These are phyloP conservation scores for Morone chrysops DNA, from an alignment of 2,113 vertebrate species.

Conservation along the genomic window DNA sequence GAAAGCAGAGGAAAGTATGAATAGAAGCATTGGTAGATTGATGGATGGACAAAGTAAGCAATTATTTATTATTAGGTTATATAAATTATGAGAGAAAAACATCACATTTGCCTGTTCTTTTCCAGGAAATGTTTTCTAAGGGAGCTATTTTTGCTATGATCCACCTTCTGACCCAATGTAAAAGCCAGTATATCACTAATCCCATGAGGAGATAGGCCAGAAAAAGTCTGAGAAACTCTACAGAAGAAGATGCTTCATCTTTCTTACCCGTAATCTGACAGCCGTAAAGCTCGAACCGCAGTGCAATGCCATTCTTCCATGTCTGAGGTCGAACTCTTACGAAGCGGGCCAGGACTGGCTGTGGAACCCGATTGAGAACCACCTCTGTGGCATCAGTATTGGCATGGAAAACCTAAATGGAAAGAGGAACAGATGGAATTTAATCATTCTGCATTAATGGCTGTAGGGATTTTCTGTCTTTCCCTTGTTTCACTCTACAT, in stretches of 20 bases:
- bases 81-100: slow-evolving; percentile 6
- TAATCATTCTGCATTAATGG: background rate
- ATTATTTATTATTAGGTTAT: slow-evolving; percentile 38
- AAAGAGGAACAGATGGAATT: slow-evolving; percentile 18
- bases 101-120: background rate
- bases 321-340: slow-evolving; percentile 93
- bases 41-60: slow-evolving; percentile 32
- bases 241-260: background rate
- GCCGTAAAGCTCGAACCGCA: slow-evolving; percentile 95
- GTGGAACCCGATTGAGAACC: slow-evolving; percentile 93
- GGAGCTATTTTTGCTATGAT: slow-evolving; percentile 43
- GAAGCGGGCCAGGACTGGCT: slow-evolving; percentile 92
- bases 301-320: slow-evolving; percentile 93
- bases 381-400: slow-evolving; percentile 93
- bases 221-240: slow-evolving; percentile 35
- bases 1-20: slow-evolving; percentile 26
- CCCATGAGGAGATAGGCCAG: slow-evolving; percentile 29
- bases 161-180: slow-evolving; percentile 23
- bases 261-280: slow-evolving; percentile 94
- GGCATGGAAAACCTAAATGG: slow-evolving; percentile 91
- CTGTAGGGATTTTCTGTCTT: background rate
- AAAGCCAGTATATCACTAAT: slow-evolving; percentile 38
- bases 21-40: slow-evolving; percentile 38
- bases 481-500: background rate
- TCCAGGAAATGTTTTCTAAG: slow-evolving; percentile 34